A percentile compares a stretch with the other conserved stretches of the same genome.
Evolutionary conservation across 1,140 invertebrate species (phyloP).

Genomic region (Camponotus floridanus): DNA sequence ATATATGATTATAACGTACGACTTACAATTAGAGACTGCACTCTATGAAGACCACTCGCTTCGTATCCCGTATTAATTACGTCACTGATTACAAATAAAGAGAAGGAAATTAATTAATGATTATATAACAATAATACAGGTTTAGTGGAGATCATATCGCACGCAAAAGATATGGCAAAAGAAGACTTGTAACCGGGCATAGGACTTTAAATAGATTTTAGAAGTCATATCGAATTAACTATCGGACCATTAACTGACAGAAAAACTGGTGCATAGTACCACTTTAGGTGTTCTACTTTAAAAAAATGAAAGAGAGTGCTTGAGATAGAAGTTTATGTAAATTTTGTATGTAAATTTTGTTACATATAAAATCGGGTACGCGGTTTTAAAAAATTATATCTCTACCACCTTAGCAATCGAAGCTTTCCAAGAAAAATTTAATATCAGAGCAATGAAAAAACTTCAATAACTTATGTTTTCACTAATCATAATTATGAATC

Average conservation of each 20-base stretch:
- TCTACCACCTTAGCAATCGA: not conserved
- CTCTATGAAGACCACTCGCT: slow-evolving; percentile 10
- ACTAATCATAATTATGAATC: not conserved
- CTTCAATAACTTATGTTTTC: slow-evolving; percentile 3
- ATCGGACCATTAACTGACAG: slow-evolving; percentile 65
- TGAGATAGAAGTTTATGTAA: slow-evolving; percentile 11
- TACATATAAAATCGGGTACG: not conserved
- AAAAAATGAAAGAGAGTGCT: slow-evolving; percentile 38
- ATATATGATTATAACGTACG: slow-evolving; percentile 27
- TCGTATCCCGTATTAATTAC: not conserved
- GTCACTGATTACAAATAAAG: slow-evolving; percentile 32
- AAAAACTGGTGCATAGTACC: slow-evolving; percentile 54
- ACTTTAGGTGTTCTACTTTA: slow-evolving; percentile 21
- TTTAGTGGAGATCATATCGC: slow-evolving; percentile 8
- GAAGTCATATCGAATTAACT: slow-evolving; percentile 58
- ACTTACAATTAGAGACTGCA: slow-evolving; percentile 14
- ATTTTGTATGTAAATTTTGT: not conserved
- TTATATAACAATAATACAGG: not conserved
- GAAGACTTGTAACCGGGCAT: slow-evolving; percentile 54
- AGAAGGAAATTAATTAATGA: not conserved
- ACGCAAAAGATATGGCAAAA: slow-evolving; percentile 2
- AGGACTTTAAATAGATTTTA: slow-evolving; percentile 54
- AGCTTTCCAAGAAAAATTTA: slow-evolving; percentile 17
- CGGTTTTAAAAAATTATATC: not conserved
- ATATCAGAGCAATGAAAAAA: not conserved